A percentile compares a stretch with the other conserved stretches of the same genome.
Conservation (phyloP, 2,113 vertebrate species). For the Platysternon megacephalum region DNA sequence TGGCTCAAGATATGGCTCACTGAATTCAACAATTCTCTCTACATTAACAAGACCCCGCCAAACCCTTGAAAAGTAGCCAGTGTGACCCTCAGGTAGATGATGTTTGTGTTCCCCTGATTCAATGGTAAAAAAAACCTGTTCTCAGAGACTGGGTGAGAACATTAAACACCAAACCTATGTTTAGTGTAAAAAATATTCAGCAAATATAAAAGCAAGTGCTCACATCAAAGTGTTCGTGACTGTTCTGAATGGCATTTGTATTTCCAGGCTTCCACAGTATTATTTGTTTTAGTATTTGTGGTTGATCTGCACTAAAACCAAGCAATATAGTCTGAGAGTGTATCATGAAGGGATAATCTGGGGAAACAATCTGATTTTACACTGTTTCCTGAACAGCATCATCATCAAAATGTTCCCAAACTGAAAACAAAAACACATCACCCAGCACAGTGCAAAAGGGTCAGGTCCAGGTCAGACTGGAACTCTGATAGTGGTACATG, state of each 20-base stretch:
- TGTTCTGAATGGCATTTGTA: constrained; percentile 57
- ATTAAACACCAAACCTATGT: constrained; percentile 15
- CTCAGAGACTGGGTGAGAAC: not conserved
- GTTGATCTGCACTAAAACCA: constrained; percentile 41
- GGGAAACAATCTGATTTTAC: constrained; percentile 47
- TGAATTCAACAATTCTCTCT: not conserved
- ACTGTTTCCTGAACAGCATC: constrained; percentile 53
- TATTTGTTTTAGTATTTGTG: constrained; percentile 66
- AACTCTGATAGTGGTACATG: not conserved
- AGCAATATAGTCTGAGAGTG: constrained; percentile 49
- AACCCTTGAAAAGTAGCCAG: not conserved
- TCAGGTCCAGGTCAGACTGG: constrained; percentile 15
- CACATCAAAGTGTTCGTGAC: constrained; percentile 64
- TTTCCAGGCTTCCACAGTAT: constrained; percentile 53
- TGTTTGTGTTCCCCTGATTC: not conserved
- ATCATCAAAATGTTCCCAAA: constrained; percentile 57
- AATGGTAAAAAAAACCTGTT: not conserved
- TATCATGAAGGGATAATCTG: constrained; percentile 66
- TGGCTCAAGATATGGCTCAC: not conserved
- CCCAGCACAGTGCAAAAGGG: not conserved
- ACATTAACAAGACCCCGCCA: not conserved
- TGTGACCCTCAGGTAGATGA: not conserved
- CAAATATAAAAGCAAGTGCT: constrained; percentile 18
- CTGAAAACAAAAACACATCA: constrained; percentile 29
- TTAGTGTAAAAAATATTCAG: constrained; percentile 40